Percentiles rank a stretch among this genome's conserved stretches.
Evolutionary conservation across 2,113 vertebrate species (phyloP).

Genomic region (Phaethon lepturus): DNA sequence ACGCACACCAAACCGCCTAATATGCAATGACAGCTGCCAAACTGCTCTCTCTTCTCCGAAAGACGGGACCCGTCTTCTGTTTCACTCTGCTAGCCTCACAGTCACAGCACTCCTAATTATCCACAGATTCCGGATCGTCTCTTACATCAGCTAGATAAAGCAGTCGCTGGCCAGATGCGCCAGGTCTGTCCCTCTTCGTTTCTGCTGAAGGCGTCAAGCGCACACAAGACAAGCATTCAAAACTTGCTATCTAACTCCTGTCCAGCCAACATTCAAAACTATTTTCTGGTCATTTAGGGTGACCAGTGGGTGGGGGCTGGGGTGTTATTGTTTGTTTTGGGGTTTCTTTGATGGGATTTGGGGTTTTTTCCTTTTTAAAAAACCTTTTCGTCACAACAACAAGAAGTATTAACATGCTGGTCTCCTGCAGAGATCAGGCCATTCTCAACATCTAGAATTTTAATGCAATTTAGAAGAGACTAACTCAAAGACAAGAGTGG

Average conservation of each 20-base stretch:
- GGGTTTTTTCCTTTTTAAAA: background rate
- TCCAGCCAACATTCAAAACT: fast-evolving
- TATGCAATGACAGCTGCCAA: background rate
- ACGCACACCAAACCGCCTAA: background rate
- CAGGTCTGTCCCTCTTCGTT: background rate
- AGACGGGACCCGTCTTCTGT: background rate
- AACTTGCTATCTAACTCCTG: background rate
- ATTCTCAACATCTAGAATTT: background rate
- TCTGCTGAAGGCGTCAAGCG: background rate
- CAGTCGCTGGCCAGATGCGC: background rate
- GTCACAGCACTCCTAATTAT: background rate
- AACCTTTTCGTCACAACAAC: background rate
- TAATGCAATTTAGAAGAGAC: background rate
- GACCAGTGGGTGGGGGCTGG: too few species aligned
- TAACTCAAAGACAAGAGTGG: background rate
- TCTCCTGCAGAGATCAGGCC: background rate
- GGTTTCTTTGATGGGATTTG: background rate
- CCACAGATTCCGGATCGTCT: background rate
- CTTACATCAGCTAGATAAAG: background rate
- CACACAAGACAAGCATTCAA: background rate
- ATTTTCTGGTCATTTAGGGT: background rate
- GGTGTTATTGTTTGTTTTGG: fast-evolving
- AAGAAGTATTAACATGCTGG: background rate
- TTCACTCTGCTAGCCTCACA: background rate
- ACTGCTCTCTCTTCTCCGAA: background rate